Base-by-base conservation (phyloP, 2,113 vertebrate species). In the Balaenoptera acutorostrata region DNA sequence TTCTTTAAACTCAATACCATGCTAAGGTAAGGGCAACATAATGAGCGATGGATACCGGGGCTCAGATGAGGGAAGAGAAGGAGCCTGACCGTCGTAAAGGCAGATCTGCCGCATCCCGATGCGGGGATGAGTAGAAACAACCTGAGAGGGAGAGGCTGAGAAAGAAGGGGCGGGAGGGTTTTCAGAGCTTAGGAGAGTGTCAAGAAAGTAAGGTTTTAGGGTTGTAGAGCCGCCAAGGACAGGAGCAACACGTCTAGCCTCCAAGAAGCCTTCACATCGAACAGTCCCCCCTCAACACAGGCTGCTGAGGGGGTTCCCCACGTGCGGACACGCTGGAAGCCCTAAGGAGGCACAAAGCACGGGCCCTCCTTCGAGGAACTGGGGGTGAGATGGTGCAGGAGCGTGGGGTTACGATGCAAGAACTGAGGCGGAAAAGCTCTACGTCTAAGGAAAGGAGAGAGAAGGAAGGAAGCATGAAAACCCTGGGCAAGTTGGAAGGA, bases 281-380 rank as follows among this genome's bases (percentile, higher is more conserved):
- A 29, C 9, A 39, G 36, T 2, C 9, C 36, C 14, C 55, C 39
- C 3, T 1, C 29, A 57, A 17, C 27, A 71, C 61, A 6, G 33
- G 25, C 11, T 3, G 33, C 46, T 18, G 15, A 64, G 31, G 7
- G 6, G 11, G 12, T 27, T 11, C 10, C 41, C n/a, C 29, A 17
- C 0, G 9, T 1, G 3, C 44, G 64, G 36, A 6, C 23, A 31
- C 0, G 11, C 7, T 6, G 71, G 49, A 0, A 11, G 68, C 23
- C 0, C 0, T 9, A 20, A 33, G 29, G 44, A 64, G 20, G 39
- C 10, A 39, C 1, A 23, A 6, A 71, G 46, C 57, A 33, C 31
- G 0, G 52, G 88, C 9, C 33, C 29, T 0, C 18, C 25, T 29
- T 5, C 1, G 31, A 27, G 29, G 21, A 23, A 8, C 2, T 1